Base-by-base conservation (phyloP, 2,797 vertebrate genomes). In the Chloroceryle amazona region DNA sequence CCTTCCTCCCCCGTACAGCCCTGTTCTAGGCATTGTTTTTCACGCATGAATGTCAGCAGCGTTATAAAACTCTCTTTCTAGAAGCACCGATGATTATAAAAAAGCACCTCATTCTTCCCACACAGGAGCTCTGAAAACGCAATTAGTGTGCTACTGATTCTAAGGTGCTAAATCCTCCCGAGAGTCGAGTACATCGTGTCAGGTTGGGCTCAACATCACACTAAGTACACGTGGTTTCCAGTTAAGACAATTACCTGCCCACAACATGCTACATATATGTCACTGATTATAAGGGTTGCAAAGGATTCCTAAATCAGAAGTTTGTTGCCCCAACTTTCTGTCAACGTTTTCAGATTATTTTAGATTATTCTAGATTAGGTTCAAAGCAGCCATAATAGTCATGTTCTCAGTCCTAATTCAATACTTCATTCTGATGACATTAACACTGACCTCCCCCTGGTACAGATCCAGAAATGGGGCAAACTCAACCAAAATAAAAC, bases 21-120 rank as follows among this genome's bases (percentile, higher is more conserved):
- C 62, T 81, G 86, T 75, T 94, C 83, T 68, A 78, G 83, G 89
- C 92, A 81, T 81, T 95, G 91, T 95, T 93, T 90, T 91, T 97
- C 85, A 84, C 80, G 84, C 70, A 87, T 84, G 94, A 93, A 91
- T 88, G 83, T 89, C 92, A 93, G 58, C 46, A 81, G 37, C n/a
- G 65, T 93, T 90, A 93, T 58, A 88, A 97, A 96, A 63, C n/a
- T 90, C 66, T 93, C 68, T 93, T 96, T 72, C 92, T 90, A 97
- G 90, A 91, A 96, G 87, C 82, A 85, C 35, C 52, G 54, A 28
- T 0, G 1, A 41, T 58, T 73, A 85, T 7, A 81, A 76, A 73
- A 33, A 70, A 26, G 55, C 60, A 35, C 83, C 57, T 96, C 49
- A 44, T 93, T 91, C 84, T 93, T 89, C 93, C 94, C 85, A 91